Conservation (phyloP, 2,797 vertebrate species). For the Ceryle rudis region DNA sequence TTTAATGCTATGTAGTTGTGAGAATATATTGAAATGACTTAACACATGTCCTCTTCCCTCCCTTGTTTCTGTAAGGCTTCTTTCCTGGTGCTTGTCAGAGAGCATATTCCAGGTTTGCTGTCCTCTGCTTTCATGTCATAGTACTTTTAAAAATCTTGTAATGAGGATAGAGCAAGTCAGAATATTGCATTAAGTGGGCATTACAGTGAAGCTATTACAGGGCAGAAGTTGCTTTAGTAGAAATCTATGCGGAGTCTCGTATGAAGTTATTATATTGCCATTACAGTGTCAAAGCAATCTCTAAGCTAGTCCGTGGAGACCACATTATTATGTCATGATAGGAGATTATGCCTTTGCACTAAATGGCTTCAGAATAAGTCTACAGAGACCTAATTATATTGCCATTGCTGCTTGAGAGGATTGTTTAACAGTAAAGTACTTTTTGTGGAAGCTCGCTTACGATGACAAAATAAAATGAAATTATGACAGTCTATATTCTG, state of each 20-base stretch:
- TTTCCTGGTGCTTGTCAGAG: not conserved
- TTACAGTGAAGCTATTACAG: not conserved
- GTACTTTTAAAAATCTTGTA: not conserved
- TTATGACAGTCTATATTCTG: constrained; percentile 23
- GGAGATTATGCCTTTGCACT: constrained; percentile 49
- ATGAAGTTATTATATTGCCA: constrained; percentile 1
- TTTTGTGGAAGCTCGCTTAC: constrained; percentile 12
- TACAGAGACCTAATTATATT: constrained; percentile 63
- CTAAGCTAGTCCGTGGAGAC: not conserved
- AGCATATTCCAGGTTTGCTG: not conserved
- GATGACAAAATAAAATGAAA: constrained; percentile 35
- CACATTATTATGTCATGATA: constrained; percentile 49
- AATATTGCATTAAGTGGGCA: not conserved
- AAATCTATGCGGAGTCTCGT: not conserved
- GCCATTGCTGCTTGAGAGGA: constrained; percentile 33
- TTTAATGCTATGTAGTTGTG: not conserved
- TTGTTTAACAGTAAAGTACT: constrained; percentile 13
- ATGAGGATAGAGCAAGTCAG: not conserved
- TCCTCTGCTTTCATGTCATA: not conserved
- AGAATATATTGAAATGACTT: not conserved
- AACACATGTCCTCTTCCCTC: not conserved
- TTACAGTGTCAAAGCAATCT: constrained; percentile 46
- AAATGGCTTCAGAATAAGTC: constrained; percentile 46
- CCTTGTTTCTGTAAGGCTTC: not conserved
- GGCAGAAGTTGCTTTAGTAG: not conserved